These are phyloP conservation scores for Lymantria monacha DNA, from an alignment of 2,888 invertebrate species.

Conservation along the genomic window DNA sequence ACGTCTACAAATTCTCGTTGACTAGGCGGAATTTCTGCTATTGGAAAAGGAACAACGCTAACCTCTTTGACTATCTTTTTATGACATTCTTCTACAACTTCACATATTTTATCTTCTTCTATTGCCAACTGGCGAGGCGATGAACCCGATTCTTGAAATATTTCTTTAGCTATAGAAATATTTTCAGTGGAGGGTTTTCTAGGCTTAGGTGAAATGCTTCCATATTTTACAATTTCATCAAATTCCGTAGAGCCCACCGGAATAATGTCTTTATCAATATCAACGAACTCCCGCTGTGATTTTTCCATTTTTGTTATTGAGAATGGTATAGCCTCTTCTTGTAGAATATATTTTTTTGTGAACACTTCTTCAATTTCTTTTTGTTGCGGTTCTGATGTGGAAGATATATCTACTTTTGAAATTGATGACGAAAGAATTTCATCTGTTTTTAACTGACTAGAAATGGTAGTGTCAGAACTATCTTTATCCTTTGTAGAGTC, in stretches of 20 bases:
- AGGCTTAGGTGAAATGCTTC: slow-evolving; percentile 64
- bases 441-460: slow-evolving; percentile 72
- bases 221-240: slow-evolving; percentile 63
- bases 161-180: slow-evolving; percentile 47
- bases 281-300: slow-evolving; percentile 69
- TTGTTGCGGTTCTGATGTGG: slow-evolving; percentile 52
- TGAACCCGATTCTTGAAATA: slow-evolving; percentile 44
- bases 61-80: slow-evolving; percentile 60
- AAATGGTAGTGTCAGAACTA: slow-evolving; percentile 71
- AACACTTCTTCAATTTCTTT: slow-evolving; percentile 52
- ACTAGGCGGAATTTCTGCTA: slow-evolving; percentile 68
- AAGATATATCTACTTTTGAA: slow-evolving; percentile 68
- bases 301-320: slow-evolving; percentile 63
- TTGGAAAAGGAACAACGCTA: slow-evolving; percentile 73
- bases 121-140: slow-evolving; percentile 20
- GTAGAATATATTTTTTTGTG: slow-evolving; percentile 37
- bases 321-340: slow-evolving; percentile 64
- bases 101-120: slow-evolving; percentile 16
- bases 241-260: slow-evolving; percentile 71
- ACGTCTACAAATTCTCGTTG: slow-evolving; percentile 78
- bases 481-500: slow-evolving; percentile 68
- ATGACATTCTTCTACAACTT: slow-evolving; percentile 56
- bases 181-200: slow-evolving; percentile 48
- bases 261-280: slow-evolving; percentile 75
- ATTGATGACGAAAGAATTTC: slow-evolving; percentile 71